phyloP scores from a whole-genome alignment of 30 jellyfish, hydroid and myxozoan species.

The Aurelia sp. region DNA sequence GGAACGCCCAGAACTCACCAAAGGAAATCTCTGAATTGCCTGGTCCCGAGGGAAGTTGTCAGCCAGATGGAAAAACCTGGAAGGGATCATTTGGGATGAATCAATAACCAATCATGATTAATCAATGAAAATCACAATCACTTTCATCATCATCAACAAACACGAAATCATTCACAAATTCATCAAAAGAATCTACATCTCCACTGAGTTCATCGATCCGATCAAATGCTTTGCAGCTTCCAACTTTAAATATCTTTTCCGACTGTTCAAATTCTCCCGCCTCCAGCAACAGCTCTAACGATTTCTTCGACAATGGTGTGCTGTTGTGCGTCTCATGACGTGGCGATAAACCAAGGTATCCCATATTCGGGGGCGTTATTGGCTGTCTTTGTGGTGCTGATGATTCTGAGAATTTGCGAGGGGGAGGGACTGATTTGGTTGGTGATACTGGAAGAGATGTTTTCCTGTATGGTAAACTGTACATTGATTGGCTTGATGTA shows the following conservation, averaged over 20 bases:
- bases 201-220: background rate
- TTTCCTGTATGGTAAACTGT: constrained; percentile 42
- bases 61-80: background rate
- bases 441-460: constrained; percentile 35
- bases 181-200: constrained; percentile 67
- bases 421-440: constrained; percentile 5
- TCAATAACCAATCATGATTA: background rate
- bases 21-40: no score
- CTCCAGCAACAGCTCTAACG: constrained; percentile 28
- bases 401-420: constrained; percentile 35
- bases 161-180: constrained; percentile 71
- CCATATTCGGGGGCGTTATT: constrained; percentile 76
- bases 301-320: constrained; percentile 24
- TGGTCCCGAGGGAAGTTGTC: no score
- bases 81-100: background rate
- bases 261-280: constrained; percentile 43
- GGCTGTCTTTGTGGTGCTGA: constrained; percentile 17
- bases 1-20: no score
- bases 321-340: constrained; percentile 16
- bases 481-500: constrained; percentile 36
- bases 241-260: constrained; percentile 44
- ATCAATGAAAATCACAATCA: constrained; percentile 73
- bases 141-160: constrained; percentile 71
- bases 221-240: constrained; percentile 56
- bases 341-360: constrained; percentile 73